Base-by-base conservation (phyloP, 2,888 invertebrate genomes). In the Congeria kusceri region DNA sequence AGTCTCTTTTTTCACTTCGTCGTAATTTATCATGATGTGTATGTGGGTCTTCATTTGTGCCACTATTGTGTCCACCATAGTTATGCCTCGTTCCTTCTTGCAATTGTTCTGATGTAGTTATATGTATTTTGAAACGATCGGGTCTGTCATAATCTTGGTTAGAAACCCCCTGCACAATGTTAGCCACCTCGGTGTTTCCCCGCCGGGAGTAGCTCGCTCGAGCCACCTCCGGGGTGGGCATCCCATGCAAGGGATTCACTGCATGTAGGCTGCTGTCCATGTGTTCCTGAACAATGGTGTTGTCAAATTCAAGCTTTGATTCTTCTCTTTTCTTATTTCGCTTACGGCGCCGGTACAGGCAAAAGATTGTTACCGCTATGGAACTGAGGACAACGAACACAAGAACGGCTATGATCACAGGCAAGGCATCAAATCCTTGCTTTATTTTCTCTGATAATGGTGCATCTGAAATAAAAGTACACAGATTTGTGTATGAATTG, bases 331-430 rank as follows among this genome's bases (percentile, higher is more conserved):
- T 69, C 25, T 53, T 15, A 1, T 32, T 13, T 9, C 27, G 47
- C 28, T 57, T 62, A 13, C 47, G 58, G 44, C 58, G 70, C 3
- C 25, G 23, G 25, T 65, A 23, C n/a, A 59, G 25, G 28, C 53
- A 69, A 7, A 63, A n/a, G 13, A 80, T 59, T 25, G 83, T 58
- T 3, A 80, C n/a, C 15, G 74, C 72, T 18, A 83, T 71, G 15
- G 80, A 63, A 1, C 82, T 39, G 3, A 86, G 46, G 18, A 73
- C 66, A 18, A 84, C 62, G 39, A 79, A 73, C 20, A 78, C 27
- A n/a, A 77, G 59, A 28, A 83, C 82, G 11, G 79, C 73, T 13
- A 81, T 74, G 18, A 84, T 63, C 4, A 86, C 47, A 11, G 83
- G 77, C 15, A 71, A 53, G 4, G 76, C 27, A 47, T 81, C 71